These are phyloP conservation scores for Baccha elongata DNA, from an alignment of 2,888 invertebrate species.

Conservation along the genomic window DNA sequence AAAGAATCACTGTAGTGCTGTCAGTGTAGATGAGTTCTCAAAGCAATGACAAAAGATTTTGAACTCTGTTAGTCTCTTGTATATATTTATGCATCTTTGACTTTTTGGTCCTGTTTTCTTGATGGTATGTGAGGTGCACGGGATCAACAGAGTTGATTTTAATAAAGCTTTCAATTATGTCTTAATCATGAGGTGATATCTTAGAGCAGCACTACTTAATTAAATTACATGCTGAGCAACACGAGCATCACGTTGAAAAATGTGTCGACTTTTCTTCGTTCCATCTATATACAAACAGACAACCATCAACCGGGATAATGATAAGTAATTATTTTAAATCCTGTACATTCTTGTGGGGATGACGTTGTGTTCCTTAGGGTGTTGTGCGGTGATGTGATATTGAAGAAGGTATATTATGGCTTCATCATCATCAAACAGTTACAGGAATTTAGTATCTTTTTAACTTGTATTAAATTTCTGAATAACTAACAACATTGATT, in stretches of 20 bases:
- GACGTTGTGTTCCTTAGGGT: not conserved
- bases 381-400: not conserved
- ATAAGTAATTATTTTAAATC: conserved; percentile 41
- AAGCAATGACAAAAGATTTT: conserved; percentile 18
- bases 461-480: conserved; percentile 11
- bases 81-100: too few relatives aligned
- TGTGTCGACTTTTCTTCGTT: conserved; percentile 42
- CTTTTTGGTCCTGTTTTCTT: not conserved
- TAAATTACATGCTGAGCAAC: conserved; percentile 74
- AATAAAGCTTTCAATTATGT: conserved; percentile 75
- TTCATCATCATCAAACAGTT: too few relatives aligned
- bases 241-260: conserved; percentile 39
- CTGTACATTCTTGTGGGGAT: conserved; percentile 8
- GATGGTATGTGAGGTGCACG: not conserved
- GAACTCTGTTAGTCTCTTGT: too few relatives aligned
- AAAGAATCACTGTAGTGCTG: not conserved
- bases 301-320: conserved; percentile 41
- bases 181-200: conserved; percentile 76
- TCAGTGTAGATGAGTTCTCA: not conserved
- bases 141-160: conserved; percentile 59
- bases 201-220: conserved; percentile 74
- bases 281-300: conserved; percentile 6
- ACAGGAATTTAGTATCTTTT: not conserved
- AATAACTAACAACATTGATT: not conserved
- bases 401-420: not conserved